Percentiles rank a stretch among this genome's conserved stretches.
Conservation (phyloP, 1,140 invertebrate species). For the Platyura marginata region DNA sequence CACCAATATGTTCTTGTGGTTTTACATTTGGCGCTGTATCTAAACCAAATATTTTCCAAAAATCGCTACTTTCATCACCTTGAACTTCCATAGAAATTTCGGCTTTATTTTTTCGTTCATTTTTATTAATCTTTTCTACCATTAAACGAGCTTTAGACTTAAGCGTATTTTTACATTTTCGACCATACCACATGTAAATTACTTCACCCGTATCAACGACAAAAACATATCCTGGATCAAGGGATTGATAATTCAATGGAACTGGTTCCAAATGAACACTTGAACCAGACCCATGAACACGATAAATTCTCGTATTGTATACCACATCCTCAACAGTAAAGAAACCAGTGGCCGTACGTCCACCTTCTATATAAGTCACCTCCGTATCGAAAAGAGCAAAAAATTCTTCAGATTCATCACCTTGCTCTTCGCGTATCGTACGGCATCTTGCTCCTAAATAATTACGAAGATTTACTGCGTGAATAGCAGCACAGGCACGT, state of each 20-base stretch:
- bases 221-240: constrained; percentile 88
- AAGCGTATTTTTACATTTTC: constrained; percentile 82
- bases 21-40: constrained; percentile 13
- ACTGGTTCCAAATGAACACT: constrained; percentile 89
- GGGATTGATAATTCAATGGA: constrained; percentile 37
- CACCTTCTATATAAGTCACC: constrained; percentile 94
- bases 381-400: constrained; percentile 78
- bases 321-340: constrained; percentile 90
- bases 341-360: constrained; percentile 90
- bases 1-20: constrained; percentile 52
- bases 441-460: constrained; percentile 86
- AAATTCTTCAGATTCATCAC: constrained; percentile 93
- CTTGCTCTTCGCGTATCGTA: constrained; percentile 95
- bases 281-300: constrained; percentile 73
- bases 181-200: constrained; percentile 88
- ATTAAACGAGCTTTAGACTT: constrained; percentile 88
- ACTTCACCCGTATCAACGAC: constrained; percentile 73
- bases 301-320: constrained; percentile 67
- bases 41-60: constrained; percentile 57
- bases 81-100: constrained; percentile 76
- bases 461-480: constrained; percentile 95
- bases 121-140: constrained; percentile 98
- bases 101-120: constrained; percentile 89
- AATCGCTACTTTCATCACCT: constrained; percentile 63
- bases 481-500: constrained; percentile 95